These are phyloP conservation scores for Trachelus iudaicus DNA, from an alignment of 2,888 invertebrate genomes.

Conservation along the genomic window DNA sequence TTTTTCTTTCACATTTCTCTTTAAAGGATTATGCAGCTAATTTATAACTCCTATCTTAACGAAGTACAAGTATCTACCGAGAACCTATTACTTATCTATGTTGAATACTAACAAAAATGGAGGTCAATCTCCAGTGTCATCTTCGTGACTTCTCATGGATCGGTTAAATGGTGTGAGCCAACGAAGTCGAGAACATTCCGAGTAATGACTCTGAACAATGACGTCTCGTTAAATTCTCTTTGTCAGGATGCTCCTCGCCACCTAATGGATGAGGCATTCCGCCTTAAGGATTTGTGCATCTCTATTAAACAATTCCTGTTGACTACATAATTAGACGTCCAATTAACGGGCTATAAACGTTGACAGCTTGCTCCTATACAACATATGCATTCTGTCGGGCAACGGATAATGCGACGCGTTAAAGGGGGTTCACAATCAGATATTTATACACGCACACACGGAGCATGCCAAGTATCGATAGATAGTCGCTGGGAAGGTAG, in stretches of 20 bases:
- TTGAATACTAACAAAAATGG: background rate
- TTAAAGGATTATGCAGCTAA: background rate
- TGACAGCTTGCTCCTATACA: background rate
- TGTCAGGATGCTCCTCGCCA: background rate
- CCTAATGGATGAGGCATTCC: background rate
- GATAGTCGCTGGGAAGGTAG: background rate
- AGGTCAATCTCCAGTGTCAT: background rate
- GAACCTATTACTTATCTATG: background rate
- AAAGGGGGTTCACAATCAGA: background rate
- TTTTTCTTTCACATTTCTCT: background rate
- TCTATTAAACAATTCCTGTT: background rate
- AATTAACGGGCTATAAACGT: conserved; percentile 1
- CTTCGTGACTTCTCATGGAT: background rate
- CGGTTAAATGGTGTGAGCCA: background rate
- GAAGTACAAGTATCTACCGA: background rate
- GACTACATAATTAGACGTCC: background rate
- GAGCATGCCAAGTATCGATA: background rate
- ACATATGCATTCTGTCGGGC: background rate
- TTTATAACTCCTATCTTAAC: background rate
- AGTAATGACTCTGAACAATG: background rate
- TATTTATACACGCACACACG: background rate
- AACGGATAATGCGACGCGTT: background rate
- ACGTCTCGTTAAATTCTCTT: background rate
- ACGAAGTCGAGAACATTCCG: background rate
- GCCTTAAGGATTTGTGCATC: background rate